phyloP scores from a whole-genome alignment of 2,113 vertebrate genomes.

The Melozone crissalis region DNA sequence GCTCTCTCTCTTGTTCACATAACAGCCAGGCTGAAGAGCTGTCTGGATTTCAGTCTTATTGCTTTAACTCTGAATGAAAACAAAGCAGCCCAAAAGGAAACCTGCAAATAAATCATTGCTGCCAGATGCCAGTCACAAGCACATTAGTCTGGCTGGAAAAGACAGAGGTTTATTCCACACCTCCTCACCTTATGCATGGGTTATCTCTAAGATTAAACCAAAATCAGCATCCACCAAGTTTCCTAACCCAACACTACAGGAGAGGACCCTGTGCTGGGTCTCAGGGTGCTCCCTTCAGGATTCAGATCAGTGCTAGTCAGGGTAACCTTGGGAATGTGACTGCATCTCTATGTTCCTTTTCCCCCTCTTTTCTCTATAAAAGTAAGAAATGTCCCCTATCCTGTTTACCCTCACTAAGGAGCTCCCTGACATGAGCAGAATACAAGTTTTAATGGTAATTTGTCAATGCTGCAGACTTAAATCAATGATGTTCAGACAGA shows the following conservation, averaged over 20 bases:
- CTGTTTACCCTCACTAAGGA: background rate
- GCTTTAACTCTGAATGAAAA: background rate
- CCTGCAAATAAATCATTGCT: background rate
- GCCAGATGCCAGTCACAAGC: background rate
- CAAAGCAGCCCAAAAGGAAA: background rate
- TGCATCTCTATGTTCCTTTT: background rate
- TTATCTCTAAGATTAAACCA: background rate
- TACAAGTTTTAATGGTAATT: background rate
- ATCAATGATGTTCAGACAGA: background rate
- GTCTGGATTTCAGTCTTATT: background rate
- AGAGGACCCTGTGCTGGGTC: background rate
- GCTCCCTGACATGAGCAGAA: fast-evolving
- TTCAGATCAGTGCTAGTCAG: background rate
- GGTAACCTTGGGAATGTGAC: background rate
- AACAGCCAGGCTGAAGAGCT: background rate
- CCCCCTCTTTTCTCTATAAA: background rate
- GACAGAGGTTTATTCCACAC: background rate
- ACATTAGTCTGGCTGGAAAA: background rate
- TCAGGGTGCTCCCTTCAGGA: background rate
- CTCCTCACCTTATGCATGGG: background rate
- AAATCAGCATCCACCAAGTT: background rate
- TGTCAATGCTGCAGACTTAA: background rate
- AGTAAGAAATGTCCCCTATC: background rate
- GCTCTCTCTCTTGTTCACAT: background rate
- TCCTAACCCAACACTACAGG: background rate